These are phyloP conservation scores for Aphaenogaster floridana DNA, from an alignment of 1,140 invertebrate species.

Conservation along the genomic window DNA sequence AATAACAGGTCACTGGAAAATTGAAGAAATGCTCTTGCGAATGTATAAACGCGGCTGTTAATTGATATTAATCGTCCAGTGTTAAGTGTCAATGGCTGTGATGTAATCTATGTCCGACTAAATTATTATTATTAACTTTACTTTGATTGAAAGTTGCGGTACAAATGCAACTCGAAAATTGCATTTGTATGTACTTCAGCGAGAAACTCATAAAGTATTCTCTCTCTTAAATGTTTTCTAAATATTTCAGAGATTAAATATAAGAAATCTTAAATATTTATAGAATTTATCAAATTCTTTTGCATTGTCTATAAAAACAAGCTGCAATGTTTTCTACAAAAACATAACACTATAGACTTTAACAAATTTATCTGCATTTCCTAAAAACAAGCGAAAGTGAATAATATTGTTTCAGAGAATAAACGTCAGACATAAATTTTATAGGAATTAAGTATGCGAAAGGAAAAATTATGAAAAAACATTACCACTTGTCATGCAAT, in stretches of 20 bases:
- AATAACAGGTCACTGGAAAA: not conserved
- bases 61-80: constrained; percentile 10
- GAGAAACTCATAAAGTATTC: not conserved
- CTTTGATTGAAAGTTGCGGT: not conserved
- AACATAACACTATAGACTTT: not conserved
- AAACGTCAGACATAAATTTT: not conserved
- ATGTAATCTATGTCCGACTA: constrained; percentile 22
- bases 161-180: constrained; percentile 6
- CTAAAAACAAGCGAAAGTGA: not conserved
- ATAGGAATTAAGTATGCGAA: not conserved
- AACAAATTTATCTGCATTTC: not conserved
- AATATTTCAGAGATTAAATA: not conserved
- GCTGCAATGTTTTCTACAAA: no score
- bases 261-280: constrained; percentile 1
- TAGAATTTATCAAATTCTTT: not conserved
- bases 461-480: not conserved
- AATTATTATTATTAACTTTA: constrained; percentile 5
- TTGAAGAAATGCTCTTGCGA: not conserved
- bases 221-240: not conserved
- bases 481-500: constrained; percentile 3
- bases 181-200: constrained; percentile 8
- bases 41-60: not conserved
- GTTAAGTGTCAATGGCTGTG: constrained; percentile 43
- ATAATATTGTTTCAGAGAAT: not conserved
- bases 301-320: not conserved